phyloP scores from a whole-genome alignment of 2,888 invertebrate species.

The Punctoribates punctum region DNA sequence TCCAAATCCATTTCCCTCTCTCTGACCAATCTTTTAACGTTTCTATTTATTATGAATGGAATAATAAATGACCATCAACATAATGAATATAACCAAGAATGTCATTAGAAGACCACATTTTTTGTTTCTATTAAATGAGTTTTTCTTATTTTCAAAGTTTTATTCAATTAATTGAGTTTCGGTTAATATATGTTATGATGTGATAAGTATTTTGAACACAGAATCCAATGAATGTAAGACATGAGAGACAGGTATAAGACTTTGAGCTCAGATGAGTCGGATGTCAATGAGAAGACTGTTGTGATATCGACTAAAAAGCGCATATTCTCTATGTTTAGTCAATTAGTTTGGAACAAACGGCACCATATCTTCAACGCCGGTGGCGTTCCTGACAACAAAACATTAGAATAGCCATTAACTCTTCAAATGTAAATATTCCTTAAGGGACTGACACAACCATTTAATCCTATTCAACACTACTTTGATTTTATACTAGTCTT shows the following conservation, averaged over 20 bases:
- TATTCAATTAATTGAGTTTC: neutral
- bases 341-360: neutral
- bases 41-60: constrained; percentile 9
- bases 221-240: neutral
- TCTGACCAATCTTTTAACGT: neutral
- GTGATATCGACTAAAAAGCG: constrained; percentile 1
- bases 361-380: constrained; percentile 29
- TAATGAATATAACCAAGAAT: neutral
- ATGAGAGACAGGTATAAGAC: constrained; percentile 22
- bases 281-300: neutral
- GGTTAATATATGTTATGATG: neutral
- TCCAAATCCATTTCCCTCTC: neutral
- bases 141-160: neutral
- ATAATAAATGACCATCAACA: neutral
- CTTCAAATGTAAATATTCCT: constrained; percentile 32
- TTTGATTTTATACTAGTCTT: too few species aligned
- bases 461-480: neutral
- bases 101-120: neutral
- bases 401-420: constrained; percentile 32
- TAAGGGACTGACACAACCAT: constrained; percentile 32
- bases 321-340: constrained; percentile 19
- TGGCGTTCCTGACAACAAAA: constrained; percentile 33
- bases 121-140: neutral
- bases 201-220: neutral
- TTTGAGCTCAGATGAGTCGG: neutral